Conservation (phyloP, 2,888 invertebrate genomes). For the Ophioninae sp. region DNA sequence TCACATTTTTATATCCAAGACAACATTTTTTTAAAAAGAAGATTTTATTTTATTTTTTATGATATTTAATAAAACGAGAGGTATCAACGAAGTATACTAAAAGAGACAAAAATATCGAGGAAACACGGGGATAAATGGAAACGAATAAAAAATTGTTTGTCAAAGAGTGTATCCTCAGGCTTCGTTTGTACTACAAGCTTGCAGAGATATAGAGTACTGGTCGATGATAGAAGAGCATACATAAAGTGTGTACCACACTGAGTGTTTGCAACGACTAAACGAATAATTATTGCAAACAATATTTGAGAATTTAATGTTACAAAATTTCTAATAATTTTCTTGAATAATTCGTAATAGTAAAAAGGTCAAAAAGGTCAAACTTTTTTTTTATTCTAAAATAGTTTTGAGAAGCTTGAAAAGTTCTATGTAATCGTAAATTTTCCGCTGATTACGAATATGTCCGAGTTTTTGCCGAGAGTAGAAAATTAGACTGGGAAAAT, state of each 20-base stretch:
- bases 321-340: too few relatives aligned
- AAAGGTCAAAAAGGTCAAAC: too few relatives aligned
- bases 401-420: too few relatives aligned
- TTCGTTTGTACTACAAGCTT: slow-evolving; percentile 39
- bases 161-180: slow-evolving; percentile 19
- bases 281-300: slow-evolving; percentile 34
- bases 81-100: background rate
- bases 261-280: slow-evolving; percentile 23
- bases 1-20: too few relatives aligned
- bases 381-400: too few relatives aligned
- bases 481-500: too few relatives aligned
- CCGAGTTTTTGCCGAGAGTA: too few relatives aligned
- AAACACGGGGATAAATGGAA: slow-evolving; percentile 3
- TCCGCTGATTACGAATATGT: too few relatives aligned
- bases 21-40: too few relatives aligned
- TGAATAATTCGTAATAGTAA: too few relatives aligned
- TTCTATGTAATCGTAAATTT: too few relatives aligned
- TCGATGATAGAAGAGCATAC: slow-evolving; percentile 27
- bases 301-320: too few relatives aligned
- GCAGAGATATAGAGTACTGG: slow-evolving; percentile 2
- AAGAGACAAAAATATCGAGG: background rate
- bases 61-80: background rate
- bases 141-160: slow-evolving; percentile 33
- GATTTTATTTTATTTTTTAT: background rate
- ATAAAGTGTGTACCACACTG: slow-evolving; percentile 1